Base-by-base conservation (phyloP, 2,888 invertebrate species). In the Hypselothyrea guttata region DNA sequence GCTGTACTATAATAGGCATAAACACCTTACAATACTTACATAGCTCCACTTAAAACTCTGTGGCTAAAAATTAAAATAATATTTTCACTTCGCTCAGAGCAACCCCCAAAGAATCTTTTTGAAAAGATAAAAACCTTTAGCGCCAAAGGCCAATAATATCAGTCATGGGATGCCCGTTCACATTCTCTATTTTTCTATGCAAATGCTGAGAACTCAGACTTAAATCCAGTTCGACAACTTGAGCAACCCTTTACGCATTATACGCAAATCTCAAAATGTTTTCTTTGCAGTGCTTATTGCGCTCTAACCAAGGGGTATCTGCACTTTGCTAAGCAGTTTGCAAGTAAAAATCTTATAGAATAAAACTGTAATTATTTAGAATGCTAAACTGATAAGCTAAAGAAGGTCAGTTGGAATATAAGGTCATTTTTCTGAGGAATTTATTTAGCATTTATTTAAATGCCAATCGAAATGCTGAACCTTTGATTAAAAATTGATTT, bases 51-150 rank as follows among this genome's bases (percentile, higher is more conserved):
- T 5, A 75, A 76, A 77, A 75, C 71, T 28, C 75, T 28, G 53
- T n/a, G 16, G 18, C 37, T 66, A 71, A 68, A 77, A 88, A 76
- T 84, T 87, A 87, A 86, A 85, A 87, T 77, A 88, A 88, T 85
- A 88, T 88, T 87, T 70, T 84, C 15, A 9, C 59, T 59, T 75
- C 75, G 61, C 60, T 38, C 56, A 33, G 34, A 53, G 28, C 59
- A 60, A 67, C 53, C 69, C 68, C 51, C 2, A 27, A 42, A 67
- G n/a, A n/a, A n/a, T n/a, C n/a, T n/a, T n/a, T n/a, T n/a, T n/a
- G n/a, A 37, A 27, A 56, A 37, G 37, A n/a, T 13, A 33, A 46
- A 52, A 58, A 11, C 52, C 35, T 44, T 41, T 12, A 37, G n/a
- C 35, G 63, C 54, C 28, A 38, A 22, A 54, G 65, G 54, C 44